phyloP scores from a whole-genome alignment of 2,797 vertebrate genomes.

The Clarias fuscus region DNA sequence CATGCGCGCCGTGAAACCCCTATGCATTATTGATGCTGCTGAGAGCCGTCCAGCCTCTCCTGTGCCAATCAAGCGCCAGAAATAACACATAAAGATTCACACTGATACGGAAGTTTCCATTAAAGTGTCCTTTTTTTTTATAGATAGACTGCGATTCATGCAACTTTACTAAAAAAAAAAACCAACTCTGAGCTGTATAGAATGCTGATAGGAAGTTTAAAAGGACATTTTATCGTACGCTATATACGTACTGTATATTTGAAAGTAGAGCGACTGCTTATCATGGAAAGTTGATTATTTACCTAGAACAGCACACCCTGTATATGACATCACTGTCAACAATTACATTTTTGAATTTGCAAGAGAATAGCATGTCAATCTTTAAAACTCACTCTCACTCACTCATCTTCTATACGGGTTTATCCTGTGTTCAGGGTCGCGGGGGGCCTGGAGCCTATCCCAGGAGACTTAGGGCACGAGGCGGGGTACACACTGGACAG shows the following conservation, averaged over 20 bases:
- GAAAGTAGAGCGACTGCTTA: background rate
- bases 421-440: no score
- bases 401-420: no score
- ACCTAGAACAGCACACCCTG: background rate
- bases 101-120: constrained; percentile 21
- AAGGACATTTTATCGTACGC: background rate
- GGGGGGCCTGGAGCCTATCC: no score
- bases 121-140: background rate
- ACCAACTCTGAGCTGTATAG: background rate
- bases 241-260: no score
- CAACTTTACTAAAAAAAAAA: background rate
- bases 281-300: background rate
- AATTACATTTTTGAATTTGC: background rate
- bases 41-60: constrained; percentile 19
- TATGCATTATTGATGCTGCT: constrained; percentile 16
- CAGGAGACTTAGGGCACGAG: no score
- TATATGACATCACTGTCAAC: background rate
- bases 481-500: no score
- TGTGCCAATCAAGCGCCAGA: constrained; percentile 8
- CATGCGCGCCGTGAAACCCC: constrained; percentile 21
- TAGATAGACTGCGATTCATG: constrained; percentile 3
- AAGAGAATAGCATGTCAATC: background rate
- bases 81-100: constrained; percentile 3
- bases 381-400: background rate
- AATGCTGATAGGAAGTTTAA: background rate